These are phyloP conservation scores for Brachyopa scutellaris DNA, from an alignment of 2,888 invertebrate species.

Conservation along the genomic window DNA sequence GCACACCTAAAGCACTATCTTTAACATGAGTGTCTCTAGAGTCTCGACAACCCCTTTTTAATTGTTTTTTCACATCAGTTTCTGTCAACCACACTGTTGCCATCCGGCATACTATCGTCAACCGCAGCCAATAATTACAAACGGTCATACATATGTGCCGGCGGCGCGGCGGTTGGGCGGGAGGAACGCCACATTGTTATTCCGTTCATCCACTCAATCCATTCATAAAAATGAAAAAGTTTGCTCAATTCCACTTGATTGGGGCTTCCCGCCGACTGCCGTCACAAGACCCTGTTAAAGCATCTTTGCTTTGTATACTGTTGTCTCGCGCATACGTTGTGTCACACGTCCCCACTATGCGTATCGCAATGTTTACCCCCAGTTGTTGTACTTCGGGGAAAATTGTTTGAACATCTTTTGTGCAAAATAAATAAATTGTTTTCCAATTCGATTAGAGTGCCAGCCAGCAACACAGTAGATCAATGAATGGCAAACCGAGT, in stretches of 20 bases:
- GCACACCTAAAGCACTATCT: no score
- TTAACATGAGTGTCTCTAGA: no score
- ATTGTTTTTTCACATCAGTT: no score
- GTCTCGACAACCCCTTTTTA: no score
- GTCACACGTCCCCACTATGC: conserved; percentile 29
- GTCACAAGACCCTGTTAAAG: conserved; percentile 37
- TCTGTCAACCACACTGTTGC: conserved; percentile 5
- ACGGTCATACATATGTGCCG: background rate
- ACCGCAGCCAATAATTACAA: conserved; percentile 9
- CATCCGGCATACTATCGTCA: background rate
- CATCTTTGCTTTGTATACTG: conserved; percentile 28
- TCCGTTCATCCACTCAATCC: conserved; percentile 43
- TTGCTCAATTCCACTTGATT: conserved; percentile 70
- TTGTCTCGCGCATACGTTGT: conserved; percentile 20
- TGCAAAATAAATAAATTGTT: conserved; percentile 68
- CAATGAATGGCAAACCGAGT: conserved; percentile 33
- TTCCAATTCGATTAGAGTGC: conserved; percentile 65
- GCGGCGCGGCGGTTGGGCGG: background rate
- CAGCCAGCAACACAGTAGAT: conserved; percentile 34
- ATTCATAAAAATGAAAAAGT: conserved; percentile 68
- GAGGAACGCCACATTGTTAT: conserved; percentile 38
- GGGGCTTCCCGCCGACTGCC: conserved; percentile 60
- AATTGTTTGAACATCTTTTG: conserved; percentile 66
- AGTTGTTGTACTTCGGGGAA: conserved; percentile 10
- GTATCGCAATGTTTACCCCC: conserved; percentile 1